Base-by-base conservation (phyloP, 2,797 vertebrate genomes). In the Cyclopterus lumpus region DNA sequence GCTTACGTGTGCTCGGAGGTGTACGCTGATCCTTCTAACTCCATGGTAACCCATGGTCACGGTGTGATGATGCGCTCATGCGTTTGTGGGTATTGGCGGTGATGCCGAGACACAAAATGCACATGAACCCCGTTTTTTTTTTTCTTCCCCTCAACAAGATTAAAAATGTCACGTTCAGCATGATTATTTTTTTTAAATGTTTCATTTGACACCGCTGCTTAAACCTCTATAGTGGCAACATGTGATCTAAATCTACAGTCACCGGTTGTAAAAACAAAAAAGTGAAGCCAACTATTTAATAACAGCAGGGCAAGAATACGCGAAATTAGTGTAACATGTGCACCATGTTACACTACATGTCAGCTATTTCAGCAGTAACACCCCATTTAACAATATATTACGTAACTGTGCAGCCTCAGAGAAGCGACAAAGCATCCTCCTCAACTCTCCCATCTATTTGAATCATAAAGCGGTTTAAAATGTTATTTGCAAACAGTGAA, bases 31-130 rank as follows among this genome's bases (percentile, higher is more conserved):
- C 53, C 6, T 12, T 26, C 46, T 62, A 70, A 22, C 32, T 18
- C 14, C 30, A 75, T 49, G 63, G 34, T 36, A 36, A 40, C 38
- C 38, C 38, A 40, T 38, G 38, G 61, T 28, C 68, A 66, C 54
- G 74, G 16, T 51, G 58, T 16, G 18, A 64, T 59, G 9, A 42
- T 66, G 49, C 22, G 51, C 53, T 28, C 11, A 51, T 67, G 18
- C 10, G 4, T 24, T 36, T 40, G 22, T 20, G 4, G 28, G 44
- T 34, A 32, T 8, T 49, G 3, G 24, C 48, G 3, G 22, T 44
- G 14, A 71, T 36, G 20, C 40, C 11, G 9, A 48, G 10, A 49
- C 28, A 67, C 5, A 67, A 28, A 34, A 58, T 62, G 6, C 8
- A 46, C 1, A 26, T 24, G 2, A 15, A 53, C 15, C n/a, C 20